phyloP scores from a whole-genome alignment of 1,140 invertebrate genomes.

The Oppia nitens region DNA sequence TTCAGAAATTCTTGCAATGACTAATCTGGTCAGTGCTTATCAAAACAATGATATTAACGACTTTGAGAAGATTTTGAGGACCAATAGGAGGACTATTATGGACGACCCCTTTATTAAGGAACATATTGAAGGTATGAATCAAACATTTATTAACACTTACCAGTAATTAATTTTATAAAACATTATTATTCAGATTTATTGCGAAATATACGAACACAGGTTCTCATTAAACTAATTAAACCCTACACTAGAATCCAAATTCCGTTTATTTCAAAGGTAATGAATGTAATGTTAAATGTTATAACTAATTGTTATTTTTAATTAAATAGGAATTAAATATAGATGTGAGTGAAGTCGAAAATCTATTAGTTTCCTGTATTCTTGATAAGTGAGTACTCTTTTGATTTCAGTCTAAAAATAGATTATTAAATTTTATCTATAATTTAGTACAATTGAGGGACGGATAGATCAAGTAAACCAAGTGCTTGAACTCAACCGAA shows the following conservation, averaged over 20 bases:
- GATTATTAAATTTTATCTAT: slow-evolving; percentile 7
- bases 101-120: slow-evolving; percentile 98
- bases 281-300: slow-evolving; percentile 6
- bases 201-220: slow-evolving; percentile 91
- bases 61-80: slow-evolving; percentile 90
- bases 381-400: slow-evolving; percentile 59
- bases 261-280: slow-evolving; percentile 78
- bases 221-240: slow-evolving; percentile 90
- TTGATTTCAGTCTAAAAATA: background rate
- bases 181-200: slow-evolving; percentile 54
- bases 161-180: slow-evolving; percentile 10
- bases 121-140: slow-evolving; percentile 68
- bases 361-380: slow-evolving; percentile 94
- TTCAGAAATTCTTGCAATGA: slow-evolving; percentile 98
- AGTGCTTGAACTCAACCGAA: slow-evolving; percentile 70
- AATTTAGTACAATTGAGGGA: slow-evolving; percentile 73
- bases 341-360: slow-evolving; percentile 87
- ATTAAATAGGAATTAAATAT: slow-evolving; percentile 69
- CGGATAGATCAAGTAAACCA: slow-evolving; percentile 94
- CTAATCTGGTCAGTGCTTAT: slow-evolving; percentile 90
- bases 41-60: slow-evolving; percentile 98
- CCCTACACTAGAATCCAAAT: slow-evolving; percentile 97
- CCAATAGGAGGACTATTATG: slow-evolving; percentile 87
- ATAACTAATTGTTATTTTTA: slow-evolving; percentile 1
- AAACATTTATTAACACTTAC: too few relatives aligned